Percentiles rank a stretch among this genome's conserved stretches.
phyloP scores from a whole-genome alignment of 2,797 vertebrate genomes.

The Coilia nasus region DNA sequence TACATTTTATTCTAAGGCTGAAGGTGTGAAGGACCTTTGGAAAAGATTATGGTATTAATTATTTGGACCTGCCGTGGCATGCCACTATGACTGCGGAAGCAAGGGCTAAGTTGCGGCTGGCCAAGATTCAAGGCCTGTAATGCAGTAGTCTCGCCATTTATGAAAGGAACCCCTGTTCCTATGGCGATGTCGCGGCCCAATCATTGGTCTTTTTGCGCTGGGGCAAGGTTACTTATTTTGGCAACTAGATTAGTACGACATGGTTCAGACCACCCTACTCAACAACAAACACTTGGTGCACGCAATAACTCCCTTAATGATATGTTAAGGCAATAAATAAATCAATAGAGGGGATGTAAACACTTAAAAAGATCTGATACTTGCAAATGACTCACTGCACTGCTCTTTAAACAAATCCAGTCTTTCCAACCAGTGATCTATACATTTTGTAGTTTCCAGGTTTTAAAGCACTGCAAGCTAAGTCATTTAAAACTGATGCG shows the following conservation, averaged over 20 bases:
- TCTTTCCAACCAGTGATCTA: neutral
- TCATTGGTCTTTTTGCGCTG: slow-evolving; percentile 34
- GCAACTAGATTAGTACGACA: slow-evolving; percentile 9
- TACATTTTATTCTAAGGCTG: slow-evolving; percentile 15
- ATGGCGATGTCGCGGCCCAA: slow-evolving; percentile 53
- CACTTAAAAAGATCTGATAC: neutral
- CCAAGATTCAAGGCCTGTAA: slow-evolving; percentile 64
- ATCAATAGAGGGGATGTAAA: neutral
- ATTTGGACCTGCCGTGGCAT: slow-evolving; percentile 56
- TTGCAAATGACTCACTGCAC: neutral
- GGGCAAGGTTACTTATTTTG: neutral
- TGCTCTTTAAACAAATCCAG: neutral
- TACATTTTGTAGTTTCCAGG: neutral
- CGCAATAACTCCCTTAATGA: neutral
- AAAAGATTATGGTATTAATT: slow-evolving; percentile 55
- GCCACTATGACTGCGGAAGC: slow-evolving; percentile 60
- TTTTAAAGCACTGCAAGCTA: neutral
- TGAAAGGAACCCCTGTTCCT: slow-evolving; percentile 65
- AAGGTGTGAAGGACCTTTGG: slow-evolving; percentile 28
- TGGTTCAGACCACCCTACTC: neutral
- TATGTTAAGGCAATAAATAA: neutral
- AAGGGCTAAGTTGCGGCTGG: slow-evolving; percentile 68
- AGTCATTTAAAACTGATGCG: slow-evolving; percentile 15
- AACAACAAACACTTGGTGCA: neutral
- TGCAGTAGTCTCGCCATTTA: slow-evolving; percentile 68